Base-by-base conservation (phyloP, 2,113 vertebrate species). In the Chionomys nivalis region DNA sequence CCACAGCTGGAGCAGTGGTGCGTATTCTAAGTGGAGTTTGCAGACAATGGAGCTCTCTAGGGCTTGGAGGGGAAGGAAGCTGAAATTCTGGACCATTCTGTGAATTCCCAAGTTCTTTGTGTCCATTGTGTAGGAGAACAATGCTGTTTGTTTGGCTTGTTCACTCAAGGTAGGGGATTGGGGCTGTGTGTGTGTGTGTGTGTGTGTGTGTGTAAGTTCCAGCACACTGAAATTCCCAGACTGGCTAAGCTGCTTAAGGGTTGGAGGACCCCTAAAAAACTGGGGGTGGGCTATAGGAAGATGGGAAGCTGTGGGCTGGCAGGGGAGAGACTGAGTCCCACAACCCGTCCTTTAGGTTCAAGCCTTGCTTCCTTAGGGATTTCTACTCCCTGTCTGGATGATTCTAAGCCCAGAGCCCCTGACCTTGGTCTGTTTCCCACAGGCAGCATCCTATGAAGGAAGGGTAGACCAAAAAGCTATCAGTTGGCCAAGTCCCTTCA, bases 21-120 rank as follows among this genome's bases (percentile, higher is more conserved):
- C 83, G 90, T 95, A 91, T 96, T 97, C 97, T 97, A 97, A 96
- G 93, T 96, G 70, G 96, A 97, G 96, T 97, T 97, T 97, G 93
- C 94, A 96, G 97, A 98, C 97, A 97, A 97, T 98, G 78, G 96
- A 82, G 96, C 96, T 97, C 97, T 98, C 97, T 85, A n/a, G 97
- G 96, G 96, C 93, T 94, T 79, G 92, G 65, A 97, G 78, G 97
- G 98, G 97, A 98, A 97, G 98, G 98, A 98, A 98, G 97, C 97
- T 95, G 97, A 96, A 97, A 97, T 97, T 91, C 96, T 95, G 97
- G 97, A 97, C 97, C 94, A 85, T 97, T 98, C 95, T 95, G 96
- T 97, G 95, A 97, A 97, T 97, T 97, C 98, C 96, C 96, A 89
- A 97, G 97, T 89, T 92, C 96, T 97, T 97, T 97, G 91, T 97